Conservation (phyloP, 1,140 invertebrate species). For the Danaus plexippus region DNA sequence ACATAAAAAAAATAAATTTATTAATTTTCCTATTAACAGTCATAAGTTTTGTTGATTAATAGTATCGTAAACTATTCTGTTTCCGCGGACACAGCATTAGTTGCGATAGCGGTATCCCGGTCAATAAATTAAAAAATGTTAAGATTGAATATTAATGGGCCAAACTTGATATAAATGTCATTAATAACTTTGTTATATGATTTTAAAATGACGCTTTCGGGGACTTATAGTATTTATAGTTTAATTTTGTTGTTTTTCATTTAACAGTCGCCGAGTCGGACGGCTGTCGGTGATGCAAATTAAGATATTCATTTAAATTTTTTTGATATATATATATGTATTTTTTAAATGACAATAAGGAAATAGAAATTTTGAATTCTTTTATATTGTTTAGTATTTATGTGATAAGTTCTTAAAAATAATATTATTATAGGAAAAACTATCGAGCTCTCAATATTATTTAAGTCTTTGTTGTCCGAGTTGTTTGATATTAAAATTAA, state of each 20-base stretch:
- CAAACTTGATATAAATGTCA: conserved; percentile 34
- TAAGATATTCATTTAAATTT: conserved; percentile 41
- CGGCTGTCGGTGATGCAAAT: conserved; percentile 59
- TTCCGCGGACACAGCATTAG: background rate
- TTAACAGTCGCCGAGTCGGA: conserved; percentile 60
- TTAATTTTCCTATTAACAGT: no score
- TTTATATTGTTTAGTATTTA: conserved; percentile 3
- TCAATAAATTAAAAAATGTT: conserved; percentile 25
- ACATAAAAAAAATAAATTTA: no score
- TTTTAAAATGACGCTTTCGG: conserved; percentile 55
- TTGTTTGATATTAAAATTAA: no score
- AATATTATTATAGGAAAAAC: no score
- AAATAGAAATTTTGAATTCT: background rate
- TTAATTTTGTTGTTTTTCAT: conserved; percentile 62
- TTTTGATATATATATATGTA: no score
- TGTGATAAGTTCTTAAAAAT: background rate
- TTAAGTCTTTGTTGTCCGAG: no score
- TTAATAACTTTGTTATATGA: conserved; percentile 42
- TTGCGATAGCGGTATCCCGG: conserved; percentile 21
- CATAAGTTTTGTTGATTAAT: no score
- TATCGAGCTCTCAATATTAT: no score
- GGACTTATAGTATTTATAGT: conserved; percentile 61
- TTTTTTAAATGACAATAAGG: no score
- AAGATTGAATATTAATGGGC: conserved; percentile 48
- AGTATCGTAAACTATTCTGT: no score